phyloP scores from a whole-genome alignment of 2,113 vertebrate genomes.

The Pterocles orientalis region DNA sequence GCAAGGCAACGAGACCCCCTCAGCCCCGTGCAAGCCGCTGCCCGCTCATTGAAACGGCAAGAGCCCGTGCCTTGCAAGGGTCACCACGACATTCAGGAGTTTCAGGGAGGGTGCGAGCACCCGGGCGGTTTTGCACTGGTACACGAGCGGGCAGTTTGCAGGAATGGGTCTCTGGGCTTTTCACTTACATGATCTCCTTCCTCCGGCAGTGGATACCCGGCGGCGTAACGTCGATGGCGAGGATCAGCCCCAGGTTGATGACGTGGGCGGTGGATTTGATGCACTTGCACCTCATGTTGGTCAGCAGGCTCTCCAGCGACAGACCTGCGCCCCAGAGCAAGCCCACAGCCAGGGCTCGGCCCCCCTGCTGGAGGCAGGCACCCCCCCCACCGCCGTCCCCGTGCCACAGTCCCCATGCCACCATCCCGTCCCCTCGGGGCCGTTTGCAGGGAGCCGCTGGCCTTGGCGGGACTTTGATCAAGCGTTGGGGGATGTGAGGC shows the following conservation, averaged over 20 bases:
- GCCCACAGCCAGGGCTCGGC: neutral
- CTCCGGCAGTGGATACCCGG: constrained; percentile 41
- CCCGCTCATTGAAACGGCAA: accelerated
- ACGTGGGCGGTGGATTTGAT: constrained; percentile 29
- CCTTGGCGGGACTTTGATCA: too few relatives aligned
- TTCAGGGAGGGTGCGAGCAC: accelerated
- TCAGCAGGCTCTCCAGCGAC: constrained; percentile 56
- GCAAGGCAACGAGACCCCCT: neutral
- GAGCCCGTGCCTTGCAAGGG: neutral
- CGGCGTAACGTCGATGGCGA: neutral
- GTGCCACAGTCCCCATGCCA: neutral
- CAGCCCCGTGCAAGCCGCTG: accelerated
- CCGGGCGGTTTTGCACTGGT: accelerated
- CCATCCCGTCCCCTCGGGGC: neutral
- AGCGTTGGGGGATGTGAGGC: neutral
- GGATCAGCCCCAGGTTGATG: constrained; percentile 38
- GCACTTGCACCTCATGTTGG: constrained; percentile 63
- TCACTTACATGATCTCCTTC: constrained; percentile 64
- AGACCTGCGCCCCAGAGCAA: constrained; percentile 9
- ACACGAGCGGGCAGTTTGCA: accelerated
- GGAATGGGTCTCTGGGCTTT: too few relatives aligned
- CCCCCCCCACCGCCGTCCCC: neutral
- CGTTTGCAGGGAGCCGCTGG: too few relatives aligned
- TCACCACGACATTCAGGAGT: accelerated
- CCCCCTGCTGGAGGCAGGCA: accelerated